A percentile compares a stretch with the other conserved stretches of the same genome.
These are phyloP conservation scores for Tenthredo scrophulariae DNA, from an alignment of 2,888 invertebrate species.

Conservation along the genomic window DNA sequence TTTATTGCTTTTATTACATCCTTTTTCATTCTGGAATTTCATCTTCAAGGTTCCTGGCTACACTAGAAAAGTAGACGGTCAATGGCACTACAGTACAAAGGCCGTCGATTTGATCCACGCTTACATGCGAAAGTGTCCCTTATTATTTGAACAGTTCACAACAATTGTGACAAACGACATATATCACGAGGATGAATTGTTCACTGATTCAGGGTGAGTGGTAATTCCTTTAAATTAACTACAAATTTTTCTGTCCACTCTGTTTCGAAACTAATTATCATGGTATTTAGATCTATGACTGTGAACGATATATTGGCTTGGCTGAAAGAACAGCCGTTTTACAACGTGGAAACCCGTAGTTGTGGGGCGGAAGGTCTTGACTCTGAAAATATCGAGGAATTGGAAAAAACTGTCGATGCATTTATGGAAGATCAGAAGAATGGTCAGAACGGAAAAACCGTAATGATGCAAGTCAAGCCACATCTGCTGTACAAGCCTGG, in stretches of 20 bases:
- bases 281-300: conserved; percentile 75
- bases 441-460: conserved; percentile 77
- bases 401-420: conserved; percentile 80
- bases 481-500: conserved; percentile 85
- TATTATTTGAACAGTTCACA: conserved; percentile 84
- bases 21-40: too few relatives aligned
- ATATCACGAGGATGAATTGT: conserved; percentile 86
- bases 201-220: conserved; percentile 81
- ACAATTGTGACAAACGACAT: conserved; percentile 80
- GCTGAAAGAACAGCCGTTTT: conserved; percentile 85
- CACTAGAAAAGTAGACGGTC: conserved; percentile 84
- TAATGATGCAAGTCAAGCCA: conserved; percentile 89
- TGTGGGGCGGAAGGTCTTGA: conserved; percentile 88
- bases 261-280: too few relatives aligned
- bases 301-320: conserved; percentile 81
- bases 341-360: conserved; percentile 81
- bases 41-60: conserved; percentile 86
- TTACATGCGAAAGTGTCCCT: conserved; percentile 87
- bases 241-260: background rate
- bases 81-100: conserved; percentile 91
- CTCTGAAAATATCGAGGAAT: conserved; percentile 81
- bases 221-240: conserved; percentile 1
- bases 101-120: conserved; percentile 85
- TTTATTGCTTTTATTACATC: background rate
- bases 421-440: conserved; percentile 62